Percentiles rank a stretch among this genome's conserved stretches.
Conservation (phyloP, 2,797 vertebrate genomes). For the Notamacropus eugenii region DNA sequence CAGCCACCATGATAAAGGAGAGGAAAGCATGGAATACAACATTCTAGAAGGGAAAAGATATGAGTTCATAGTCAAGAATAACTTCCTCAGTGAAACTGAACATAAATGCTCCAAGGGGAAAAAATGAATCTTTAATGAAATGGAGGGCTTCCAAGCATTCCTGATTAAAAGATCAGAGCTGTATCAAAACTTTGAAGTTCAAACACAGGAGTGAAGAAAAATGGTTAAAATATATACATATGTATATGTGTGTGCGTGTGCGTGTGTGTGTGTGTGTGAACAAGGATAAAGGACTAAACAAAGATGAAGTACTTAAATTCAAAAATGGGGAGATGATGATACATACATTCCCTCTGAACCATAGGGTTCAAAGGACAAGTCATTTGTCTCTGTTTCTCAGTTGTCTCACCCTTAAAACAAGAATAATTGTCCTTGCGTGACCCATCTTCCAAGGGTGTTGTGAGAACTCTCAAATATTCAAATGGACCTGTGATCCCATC, state of each 20-base stretch:
- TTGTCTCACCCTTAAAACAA: background rate
- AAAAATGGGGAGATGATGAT: background rate
- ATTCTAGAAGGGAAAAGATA: background rate
- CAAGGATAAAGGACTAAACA: background rate
- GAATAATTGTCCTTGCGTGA: background rate
- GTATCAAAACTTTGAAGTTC: background rate
- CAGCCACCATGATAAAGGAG: background rate
- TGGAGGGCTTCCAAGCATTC: background rate
- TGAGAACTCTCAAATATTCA: background rate
- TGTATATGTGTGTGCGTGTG: too few species aligned
- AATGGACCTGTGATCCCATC: background rate
- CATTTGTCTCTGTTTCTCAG: background rate
- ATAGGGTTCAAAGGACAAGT: background rate
- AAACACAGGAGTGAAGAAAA: background rate
- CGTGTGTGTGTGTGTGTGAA: background rate
- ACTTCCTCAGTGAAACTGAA: background rate
- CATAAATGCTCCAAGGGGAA: background rate
- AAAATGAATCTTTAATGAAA: background rate
- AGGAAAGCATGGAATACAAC: background rate
- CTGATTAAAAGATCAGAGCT: background rate
- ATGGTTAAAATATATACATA: background rate
- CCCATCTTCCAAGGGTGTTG: background rate
- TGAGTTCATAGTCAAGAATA: background rate
- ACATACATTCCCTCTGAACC: background rate
- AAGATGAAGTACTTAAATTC: background rate